These are phyloP conservation scores for Anguilla marmorata DNA, from an alignment of 2,797 vertebrate species.

Conservation along the genomic window DNA sequence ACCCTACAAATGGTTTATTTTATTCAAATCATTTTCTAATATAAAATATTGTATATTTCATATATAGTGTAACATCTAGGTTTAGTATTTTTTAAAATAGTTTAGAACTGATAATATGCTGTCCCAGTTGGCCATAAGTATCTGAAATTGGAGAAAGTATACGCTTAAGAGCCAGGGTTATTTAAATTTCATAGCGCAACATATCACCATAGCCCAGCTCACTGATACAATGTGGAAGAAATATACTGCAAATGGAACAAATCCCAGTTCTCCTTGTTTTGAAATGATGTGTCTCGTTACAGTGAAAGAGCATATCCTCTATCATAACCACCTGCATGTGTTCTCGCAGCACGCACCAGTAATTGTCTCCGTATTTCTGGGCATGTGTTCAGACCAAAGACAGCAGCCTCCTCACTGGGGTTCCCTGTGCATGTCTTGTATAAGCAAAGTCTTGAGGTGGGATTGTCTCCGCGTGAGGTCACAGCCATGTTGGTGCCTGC, in stretches of 20 bases:
- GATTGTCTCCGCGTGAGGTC: neutral
- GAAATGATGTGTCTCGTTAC: constrained; percentile 18
- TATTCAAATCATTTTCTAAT: neutral
- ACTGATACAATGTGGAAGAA: constrained; percentile 21
- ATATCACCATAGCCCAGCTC: neutral
- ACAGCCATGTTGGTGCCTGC: neutral
- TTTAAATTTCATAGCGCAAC: neutral
- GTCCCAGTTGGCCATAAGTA: constrained; percentile 42
- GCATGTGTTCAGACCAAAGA: constrained; percentile 1
- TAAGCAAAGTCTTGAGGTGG: neutral
- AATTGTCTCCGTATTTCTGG: constrained; percentile 15
- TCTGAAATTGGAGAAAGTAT: neutral
- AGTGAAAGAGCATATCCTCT: constrained; percentile 4
- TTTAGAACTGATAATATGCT: constrained; percentile 32
- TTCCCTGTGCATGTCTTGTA: neutral
- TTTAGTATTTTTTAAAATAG: neutral
- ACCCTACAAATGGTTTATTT: neutral
- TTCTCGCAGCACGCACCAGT: neutral
- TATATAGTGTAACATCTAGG: neutral
- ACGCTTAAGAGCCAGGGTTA: constrained; percentile 21
- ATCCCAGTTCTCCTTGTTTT: neutral
- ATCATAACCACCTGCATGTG: constrained; percentile 26
- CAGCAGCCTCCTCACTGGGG: neutral
- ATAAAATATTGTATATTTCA: neutral
- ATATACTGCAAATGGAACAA: neutral